Evolutionary conservation across 1,140 invertebrate genomes (phyloP), one percentile per base, ranked within the genome.

Genomic region (Idris sp.): DNA sequence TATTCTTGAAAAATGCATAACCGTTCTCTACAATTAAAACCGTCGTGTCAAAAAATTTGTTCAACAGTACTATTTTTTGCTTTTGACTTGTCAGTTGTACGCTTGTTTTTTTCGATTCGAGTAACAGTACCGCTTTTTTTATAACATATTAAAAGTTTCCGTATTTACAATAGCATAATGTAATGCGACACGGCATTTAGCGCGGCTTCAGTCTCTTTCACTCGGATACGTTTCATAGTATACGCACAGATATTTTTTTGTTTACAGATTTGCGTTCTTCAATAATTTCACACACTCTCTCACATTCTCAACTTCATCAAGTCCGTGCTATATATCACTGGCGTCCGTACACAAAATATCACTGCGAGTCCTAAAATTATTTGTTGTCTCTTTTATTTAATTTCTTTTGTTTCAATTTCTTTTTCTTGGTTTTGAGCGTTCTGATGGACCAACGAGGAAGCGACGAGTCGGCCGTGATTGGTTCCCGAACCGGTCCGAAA

Each of bases 151-250:
- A 79, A 81, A 81, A 79, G 74, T 74, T 71, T 79, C 72, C 71
- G 67, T 79, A 75, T 85, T 79, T 84, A 85, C 82, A 85, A 85
- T 81, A 83, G 80, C 81, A 83, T 78, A 83, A 79, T 79, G 78
- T 79, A 79, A 82, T 79, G 69, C 81, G 75, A 65, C 77, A 79
- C 77, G 74, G 74, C 81, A 80, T 82, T 79, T 76, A 80, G 75
- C 79, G 74, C 76, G 75, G 65, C 74, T 80, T 76, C 72, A 74
- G 76, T 78, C 76, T 78, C 72, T 61, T 65, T 78, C 69, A 54
- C 69, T 69, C 65, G 68, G 77, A 74, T 78, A 74, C 73, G 68
- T 65, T 56, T 61, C 49, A 40, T 53, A 59, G 73, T 73, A 77
- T 73, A 77, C 62, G 62, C 61, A 77, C 68, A 69, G 44, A 43